A percentile compares a stretch with the other conserved stretches of the same genome.
phyloP scores from a whole-genome alignment of 1,140 invertebrate genomes.

The Lepidotrigona ventralis region DNA sequence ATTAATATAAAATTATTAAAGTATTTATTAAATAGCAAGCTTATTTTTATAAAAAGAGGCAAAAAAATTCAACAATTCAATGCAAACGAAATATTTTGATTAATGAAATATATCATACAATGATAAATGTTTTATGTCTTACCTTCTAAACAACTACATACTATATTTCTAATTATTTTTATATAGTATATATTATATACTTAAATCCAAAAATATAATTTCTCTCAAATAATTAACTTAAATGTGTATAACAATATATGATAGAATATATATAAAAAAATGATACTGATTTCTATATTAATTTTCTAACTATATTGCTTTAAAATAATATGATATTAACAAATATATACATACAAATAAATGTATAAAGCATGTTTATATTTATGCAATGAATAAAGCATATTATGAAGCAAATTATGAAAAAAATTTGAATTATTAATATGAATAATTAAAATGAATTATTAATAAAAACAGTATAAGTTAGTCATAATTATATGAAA shows the following conservation, averaged over 20 bases:
- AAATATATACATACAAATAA: neutral
- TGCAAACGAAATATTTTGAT: constrained; percentile 49
- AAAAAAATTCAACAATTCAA: constrained; percentile 34
- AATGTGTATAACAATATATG: neutral
- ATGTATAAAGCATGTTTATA: neutral
- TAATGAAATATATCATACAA: constrained; percentile 31
- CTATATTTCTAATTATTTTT: constrained; percentile 27
- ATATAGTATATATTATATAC: neutral
- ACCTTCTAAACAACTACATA: constrained; percentile 26
- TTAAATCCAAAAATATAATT: constrained; percentile 15
- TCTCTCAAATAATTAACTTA: constrained; percentile 5
- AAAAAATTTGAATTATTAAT: neutral
- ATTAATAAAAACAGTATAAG: neutral
- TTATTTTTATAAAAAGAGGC: constrained; percentile 24
- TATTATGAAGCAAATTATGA: constrained; percentile 11
- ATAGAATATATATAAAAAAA: neutral
- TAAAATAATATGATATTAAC: neutral
- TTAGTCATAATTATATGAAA: neutral
- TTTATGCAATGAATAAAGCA: constrained; percentile 10
- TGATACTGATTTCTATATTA: neutral
- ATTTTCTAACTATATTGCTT: neutral
- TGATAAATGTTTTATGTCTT: constrained; percentile 3
- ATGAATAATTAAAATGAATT: neutral
- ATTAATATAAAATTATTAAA: constrained; percentile 37
- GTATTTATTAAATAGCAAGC: constrained; percentile 16